Evolutionary conservation across 1,140 invertebrate genomes (phyloP).

Genomic region (Proctacanthus coquilletti): DNA sequence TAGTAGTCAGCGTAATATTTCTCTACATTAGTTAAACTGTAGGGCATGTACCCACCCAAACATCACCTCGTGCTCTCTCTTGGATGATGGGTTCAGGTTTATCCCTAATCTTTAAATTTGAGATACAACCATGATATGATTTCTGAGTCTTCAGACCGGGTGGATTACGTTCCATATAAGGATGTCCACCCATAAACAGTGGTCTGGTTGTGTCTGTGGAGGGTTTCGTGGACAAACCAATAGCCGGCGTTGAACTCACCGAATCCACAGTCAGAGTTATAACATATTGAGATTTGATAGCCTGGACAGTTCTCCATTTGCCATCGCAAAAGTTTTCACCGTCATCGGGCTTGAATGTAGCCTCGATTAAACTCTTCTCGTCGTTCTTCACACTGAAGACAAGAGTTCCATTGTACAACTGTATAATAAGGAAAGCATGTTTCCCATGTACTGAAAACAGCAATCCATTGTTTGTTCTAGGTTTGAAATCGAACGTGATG

Average conservation of each 20-base stretch:
- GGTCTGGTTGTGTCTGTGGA: constrained; percentile 68
- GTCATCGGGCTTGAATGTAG: constrained; percentile 52
- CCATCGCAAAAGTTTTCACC: constrained; percentile 77
- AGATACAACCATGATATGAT: constrained; percentile 73
- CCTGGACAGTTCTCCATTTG: constrained; percentile 60
- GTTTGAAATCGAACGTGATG: constrained; percentile 76
- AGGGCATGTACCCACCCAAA: constrained; percentile 55
- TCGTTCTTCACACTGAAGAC: constrained; percentile 75
- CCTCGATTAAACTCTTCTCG: constrained; percentile 51
- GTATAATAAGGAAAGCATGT: constrained; percentile 69
- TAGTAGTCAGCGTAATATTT: too few species aligned
- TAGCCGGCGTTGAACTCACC: constrained; percentile 19
- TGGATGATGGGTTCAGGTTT: constrained; percentile 40
- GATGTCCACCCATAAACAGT: constrained; percentile 80
- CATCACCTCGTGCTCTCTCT: constrained; percentile 44
- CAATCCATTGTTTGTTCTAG: constrained; percentile 65
- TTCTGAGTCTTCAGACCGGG: constrained; percentile 40
- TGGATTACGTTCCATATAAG: constrained; percentile 34
- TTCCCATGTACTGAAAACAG: constrained; percentile 67
- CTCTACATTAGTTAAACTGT: constrained; percentile 38
- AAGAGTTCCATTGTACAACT: constrained; percentile 72
- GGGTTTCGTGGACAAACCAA: constrained; percentile 46
- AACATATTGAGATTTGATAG: constrained; percentile 25
- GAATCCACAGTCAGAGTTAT: constrained; percentile 22
- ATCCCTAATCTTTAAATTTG: constrained; percentile 49